These are phyloP conservation scores for Alouatta palliata DNA, from an alignment of 2,113 vertebrate species.

Conservation along the genomic window DNA sequence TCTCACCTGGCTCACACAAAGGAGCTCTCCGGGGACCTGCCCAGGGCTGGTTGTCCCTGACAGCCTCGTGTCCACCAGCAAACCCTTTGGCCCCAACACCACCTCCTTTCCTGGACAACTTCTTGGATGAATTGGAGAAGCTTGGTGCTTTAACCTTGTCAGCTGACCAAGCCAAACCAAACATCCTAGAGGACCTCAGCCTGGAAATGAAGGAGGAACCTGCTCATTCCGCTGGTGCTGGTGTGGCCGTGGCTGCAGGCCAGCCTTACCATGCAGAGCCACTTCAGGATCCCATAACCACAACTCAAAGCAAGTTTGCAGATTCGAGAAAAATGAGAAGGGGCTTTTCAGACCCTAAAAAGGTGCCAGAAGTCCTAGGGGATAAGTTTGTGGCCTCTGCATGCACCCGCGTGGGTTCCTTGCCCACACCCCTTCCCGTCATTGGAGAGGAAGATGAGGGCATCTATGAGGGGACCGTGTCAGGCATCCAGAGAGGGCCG, in stretches of 20 bases:
- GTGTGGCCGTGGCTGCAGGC: slow-evolving; percentile 57
- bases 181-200: slow-evolving; percentile 57
- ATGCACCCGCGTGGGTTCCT: slow-evolving; percentile 10
- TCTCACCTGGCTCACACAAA: slow-evolving; percentile 78
- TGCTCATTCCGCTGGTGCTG: slow-evolving; percentile 61
- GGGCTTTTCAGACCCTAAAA: slow-evolving; percentile 42
- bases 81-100: slow-evolving; percentile 78
- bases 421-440: slow-evolving; percentile 59
- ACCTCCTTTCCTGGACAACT: slow-evolving; percentile 83
- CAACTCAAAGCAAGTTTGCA: slow-evolving; percentile 53
- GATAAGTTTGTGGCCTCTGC: slow-evolving; percentile 27
- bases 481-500: slow-evolving; percentile 71
- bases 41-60: slow-evolving; percentile 87
- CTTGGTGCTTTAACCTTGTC: slow-evolving; percentile 73
- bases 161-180: slow-evolving; percentile 65
- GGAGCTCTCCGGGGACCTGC: slow-evolving; percentile 81
- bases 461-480: slow-evolving; percentile 75
- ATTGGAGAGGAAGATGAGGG: slow-evolving; percentile 81
- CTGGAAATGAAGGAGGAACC: slow-evolving; percentile 76
- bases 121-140: slow-evolving; percentile 83
- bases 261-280: background rate
- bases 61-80: slow-evolving; percentile 81
- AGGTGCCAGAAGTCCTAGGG: slow-evolving; percentile 34
- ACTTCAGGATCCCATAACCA: slow-evolving; percentile 29
- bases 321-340: slow-evolving; percentile 50